Percentiles rank a stretch among this genome's conserved stretches.
Evolutionary conservation across 2,797 vertebrate species (phyloP).

Genomic region (Typhlichthys subterraneus): DNA sequence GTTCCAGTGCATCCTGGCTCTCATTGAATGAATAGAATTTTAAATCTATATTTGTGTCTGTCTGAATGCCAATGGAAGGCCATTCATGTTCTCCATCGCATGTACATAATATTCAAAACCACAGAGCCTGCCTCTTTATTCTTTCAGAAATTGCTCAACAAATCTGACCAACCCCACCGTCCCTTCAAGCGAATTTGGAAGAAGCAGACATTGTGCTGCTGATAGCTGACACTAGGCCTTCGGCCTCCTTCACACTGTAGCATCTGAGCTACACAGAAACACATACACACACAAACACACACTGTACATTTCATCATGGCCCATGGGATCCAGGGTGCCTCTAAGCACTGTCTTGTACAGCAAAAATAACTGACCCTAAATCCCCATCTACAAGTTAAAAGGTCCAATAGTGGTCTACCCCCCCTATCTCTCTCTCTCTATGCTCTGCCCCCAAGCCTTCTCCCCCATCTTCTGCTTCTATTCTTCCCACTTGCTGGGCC

Average conservation of each 20-base stretch:
- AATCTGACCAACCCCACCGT: constrained; percentile 42
- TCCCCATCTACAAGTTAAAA: constrained; percentile 47
- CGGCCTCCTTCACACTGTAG: constrained; percentile 58
- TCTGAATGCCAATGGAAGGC: constrained; percentile 39
- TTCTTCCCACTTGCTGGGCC: constrained; percentile 30
- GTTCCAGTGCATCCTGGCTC: constrained; percentile 26
- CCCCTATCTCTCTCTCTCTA: constrained; percentile 1
- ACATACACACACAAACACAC: constrained; percentile 14
- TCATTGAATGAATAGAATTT: constrained; percentile 10
- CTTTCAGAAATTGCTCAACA: constrained; percentile 22
- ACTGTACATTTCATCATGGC: constrained; percentile 44
- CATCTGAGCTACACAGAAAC: constrained; percentile 71
- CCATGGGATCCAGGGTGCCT: constrained; percentile 52
- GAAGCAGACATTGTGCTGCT: constrained; percentile 45
- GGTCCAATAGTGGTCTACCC: constrained; percentile 35
- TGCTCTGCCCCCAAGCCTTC: constrained; percentile 21
- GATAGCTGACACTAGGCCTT: constrained; percentile 33
- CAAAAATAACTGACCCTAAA: constrained; percentile 44
- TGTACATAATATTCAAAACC: constrained; percentile 61
- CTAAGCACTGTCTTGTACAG: constrained; percentile 35
- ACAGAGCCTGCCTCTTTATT: constrained; percentile 50
- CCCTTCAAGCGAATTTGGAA: constrained; percentile 57
- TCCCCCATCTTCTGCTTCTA: constrained; percentile 20
- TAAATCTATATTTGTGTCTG: constrained; percentile 48
- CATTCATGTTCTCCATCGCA: constrained; percentile 58